Evolutionary conservation across 2,113 vertebrate species (phyloP).

Genomic region (Colinus virginianus): DNA sequence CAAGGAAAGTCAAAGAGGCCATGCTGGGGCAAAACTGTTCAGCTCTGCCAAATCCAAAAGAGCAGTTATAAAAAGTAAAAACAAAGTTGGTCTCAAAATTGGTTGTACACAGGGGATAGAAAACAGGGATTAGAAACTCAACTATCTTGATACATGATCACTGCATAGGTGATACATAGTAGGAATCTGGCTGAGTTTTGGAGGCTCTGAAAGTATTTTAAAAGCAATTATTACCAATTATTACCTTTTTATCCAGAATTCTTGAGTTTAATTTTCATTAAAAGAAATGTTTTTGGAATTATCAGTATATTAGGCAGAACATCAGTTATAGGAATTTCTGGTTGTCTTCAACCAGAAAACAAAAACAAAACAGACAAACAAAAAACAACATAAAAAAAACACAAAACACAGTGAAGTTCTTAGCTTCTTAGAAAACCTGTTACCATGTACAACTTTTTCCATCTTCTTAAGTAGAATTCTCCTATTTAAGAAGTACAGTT

Average conservation of each 20-base stretch:
- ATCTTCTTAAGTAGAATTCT: neutral
- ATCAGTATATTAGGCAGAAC: neutral
- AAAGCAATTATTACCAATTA: neutral
- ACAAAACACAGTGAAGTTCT: neutral
- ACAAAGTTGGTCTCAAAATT: neutral
- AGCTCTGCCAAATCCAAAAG: neutral
- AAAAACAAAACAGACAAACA: neutral
- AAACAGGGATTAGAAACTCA: neutral
- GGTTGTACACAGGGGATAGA: neutral
- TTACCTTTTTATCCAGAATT: neutral
- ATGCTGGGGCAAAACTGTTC: neutral
- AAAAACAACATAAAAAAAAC: neutral
- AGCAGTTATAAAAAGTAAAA: neutral
- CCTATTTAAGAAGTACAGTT: neutral
- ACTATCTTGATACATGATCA: neutral
- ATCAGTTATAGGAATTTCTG: neutral
- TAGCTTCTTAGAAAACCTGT: neutral
- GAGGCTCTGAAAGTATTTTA: neutral
- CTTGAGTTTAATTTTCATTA: neutral
- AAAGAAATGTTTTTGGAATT: neutral
- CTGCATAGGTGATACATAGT: neutral
- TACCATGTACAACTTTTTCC: neutral
- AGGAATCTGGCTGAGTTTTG: neutral
- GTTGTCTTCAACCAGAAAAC: neutral
- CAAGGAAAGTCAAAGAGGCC: neutral